Evolutionary conservation across 2,797 vertebrate genomes (phyloP).

Genomic region (Clarias fuscus): DNA sequence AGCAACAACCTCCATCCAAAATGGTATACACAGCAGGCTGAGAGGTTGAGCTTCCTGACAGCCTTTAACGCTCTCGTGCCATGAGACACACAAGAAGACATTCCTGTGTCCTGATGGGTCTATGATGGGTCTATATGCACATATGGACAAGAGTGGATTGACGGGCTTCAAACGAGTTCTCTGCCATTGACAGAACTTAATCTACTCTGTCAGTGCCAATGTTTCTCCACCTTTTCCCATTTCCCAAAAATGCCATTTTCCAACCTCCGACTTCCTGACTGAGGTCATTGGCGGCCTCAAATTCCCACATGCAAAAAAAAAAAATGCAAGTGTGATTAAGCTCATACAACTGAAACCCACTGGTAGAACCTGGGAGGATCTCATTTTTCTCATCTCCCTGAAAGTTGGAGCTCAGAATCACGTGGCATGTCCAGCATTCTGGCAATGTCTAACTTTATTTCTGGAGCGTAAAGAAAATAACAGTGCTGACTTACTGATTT

Average conservation of each 20-base stretch:
- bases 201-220: not conserved
- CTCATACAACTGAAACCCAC: constrained; percentile 56
- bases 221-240: constrained; percentile 23
- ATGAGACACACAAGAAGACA: constrained; percentile 33
- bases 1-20: not conserved
- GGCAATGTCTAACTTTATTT: constrained; percentile 2
- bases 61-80: not conserved
- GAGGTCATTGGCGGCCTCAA: not conserved
- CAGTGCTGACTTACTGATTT: constrained; percentile 7
- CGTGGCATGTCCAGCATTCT: constrained; percentile 2
- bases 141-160: not conserved
- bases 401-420: not conserved
- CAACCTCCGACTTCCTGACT: constrained; percentile 16
- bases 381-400: constrained; percentile 49
- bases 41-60: constrained; percentile 2
- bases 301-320: not conserved
- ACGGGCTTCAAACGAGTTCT: not conserved
- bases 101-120: constrained; percentile 21
- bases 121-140: not conserved
- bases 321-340: constrained; percentile 52
- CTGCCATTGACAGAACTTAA: constrained; percentile 8
- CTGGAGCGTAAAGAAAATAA: constrained; percentile 33
- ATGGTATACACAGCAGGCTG: not conserved
- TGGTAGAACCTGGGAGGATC: constrained; percentile 50
- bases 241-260: constrained; percentile 10